A percentile compares a stretch with the other conserved stretches of the same genome.
phyloP scores from a whole-genome alignment of 2,113 vertebrate genomes.

The Atractosteus spatula region DNA sequence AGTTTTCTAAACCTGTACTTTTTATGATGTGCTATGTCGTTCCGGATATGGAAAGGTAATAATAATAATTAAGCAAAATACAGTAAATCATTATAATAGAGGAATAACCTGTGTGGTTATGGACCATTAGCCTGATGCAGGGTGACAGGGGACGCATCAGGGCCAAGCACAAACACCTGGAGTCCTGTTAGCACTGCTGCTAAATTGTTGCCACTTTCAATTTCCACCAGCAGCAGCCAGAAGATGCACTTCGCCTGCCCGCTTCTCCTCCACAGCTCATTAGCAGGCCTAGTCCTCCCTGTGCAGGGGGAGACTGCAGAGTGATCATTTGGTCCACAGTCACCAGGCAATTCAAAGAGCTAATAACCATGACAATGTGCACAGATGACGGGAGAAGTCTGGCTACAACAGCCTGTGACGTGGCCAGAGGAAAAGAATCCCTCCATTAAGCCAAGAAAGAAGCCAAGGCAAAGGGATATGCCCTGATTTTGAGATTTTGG shows the following conservation, averaged over 20 bases:
- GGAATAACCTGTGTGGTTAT: too few species aligned
- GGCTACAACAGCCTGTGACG: conserved; percentile 41
- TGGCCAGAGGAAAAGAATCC: conserved; percentile 1
- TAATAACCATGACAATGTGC: conserved; percentile 60
- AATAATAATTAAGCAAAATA: too few species aligned
- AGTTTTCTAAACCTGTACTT: too few species aligned
- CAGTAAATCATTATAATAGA: too few species aligned
- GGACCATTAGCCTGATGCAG: conserved; percentile 17
- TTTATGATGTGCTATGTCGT: too few species aligned
- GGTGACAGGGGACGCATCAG: conserved; percentile 36
- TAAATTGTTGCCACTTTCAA: conserved; percentile 56
- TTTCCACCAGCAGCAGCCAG: conserved; percentile 44
- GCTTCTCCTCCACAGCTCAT: conserved; percentile 58
- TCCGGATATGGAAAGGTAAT: too few species aligned
- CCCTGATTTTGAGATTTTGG: too few species aligned
- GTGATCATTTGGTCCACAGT: conserved; percentile 28
- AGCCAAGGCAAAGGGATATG: neutral
- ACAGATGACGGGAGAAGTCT: conserved; percentile 46
- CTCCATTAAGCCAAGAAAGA: conserved; percentile 33
- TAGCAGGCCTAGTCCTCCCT: conserved; percentile 56
- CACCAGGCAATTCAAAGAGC: conserved; percentile 55
- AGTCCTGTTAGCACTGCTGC: conserved; percentile 52
- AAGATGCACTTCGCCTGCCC: conserved; percentile 57
- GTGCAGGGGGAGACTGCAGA: conserved; percentile 32
- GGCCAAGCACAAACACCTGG: conserved; percentile 51